Evolutionary conservation across 2,113 vertebrate genomes (phyloP).

Genomic region (Pitta sordida): DNA sequence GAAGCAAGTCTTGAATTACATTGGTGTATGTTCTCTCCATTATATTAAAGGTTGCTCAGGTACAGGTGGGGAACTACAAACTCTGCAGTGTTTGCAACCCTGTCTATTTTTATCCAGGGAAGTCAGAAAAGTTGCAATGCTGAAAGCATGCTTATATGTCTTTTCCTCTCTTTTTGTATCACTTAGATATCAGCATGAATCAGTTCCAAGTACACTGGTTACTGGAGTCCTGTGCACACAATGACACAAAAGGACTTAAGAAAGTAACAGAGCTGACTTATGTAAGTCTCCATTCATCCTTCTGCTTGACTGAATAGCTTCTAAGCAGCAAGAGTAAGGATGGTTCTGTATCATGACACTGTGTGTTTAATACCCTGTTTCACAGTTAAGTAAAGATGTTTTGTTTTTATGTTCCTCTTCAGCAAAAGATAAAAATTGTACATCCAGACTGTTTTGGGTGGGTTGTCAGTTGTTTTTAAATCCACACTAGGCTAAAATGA

Average conservation of each 20-base stretch:
- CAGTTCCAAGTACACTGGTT: conserved; percentile 89
- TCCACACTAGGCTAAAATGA: neutral
- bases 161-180: neutral
- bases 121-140: neutral
- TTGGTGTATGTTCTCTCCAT: neutral
- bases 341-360: neutral
- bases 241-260: conserved; percentile 76
- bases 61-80: neutral
- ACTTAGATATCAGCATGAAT: conserved; percentile 73
- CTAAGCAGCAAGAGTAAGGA: neutral
- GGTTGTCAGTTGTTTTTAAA: neutral
- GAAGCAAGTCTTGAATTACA: neutral
- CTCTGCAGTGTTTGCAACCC: neutral
- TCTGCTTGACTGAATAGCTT: neutral
- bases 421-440: neutral
- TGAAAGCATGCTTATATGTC: neutral
- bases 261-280: conserved; percentile 79
- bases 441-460: neutral
- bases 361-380: neutral
- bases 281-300: conserved; percentile 60
- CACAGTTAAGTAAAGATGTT: neutral
- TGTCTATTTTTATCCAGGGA: neutral
- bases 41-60: neutral
- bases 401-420: neutral
- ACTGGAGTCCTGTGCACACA: conserved; percentile 85